Evolutionary conservation across 2,797 vertebrate genomes (phyloP).

Genomic region (Okamejei kenojei): DNA sequence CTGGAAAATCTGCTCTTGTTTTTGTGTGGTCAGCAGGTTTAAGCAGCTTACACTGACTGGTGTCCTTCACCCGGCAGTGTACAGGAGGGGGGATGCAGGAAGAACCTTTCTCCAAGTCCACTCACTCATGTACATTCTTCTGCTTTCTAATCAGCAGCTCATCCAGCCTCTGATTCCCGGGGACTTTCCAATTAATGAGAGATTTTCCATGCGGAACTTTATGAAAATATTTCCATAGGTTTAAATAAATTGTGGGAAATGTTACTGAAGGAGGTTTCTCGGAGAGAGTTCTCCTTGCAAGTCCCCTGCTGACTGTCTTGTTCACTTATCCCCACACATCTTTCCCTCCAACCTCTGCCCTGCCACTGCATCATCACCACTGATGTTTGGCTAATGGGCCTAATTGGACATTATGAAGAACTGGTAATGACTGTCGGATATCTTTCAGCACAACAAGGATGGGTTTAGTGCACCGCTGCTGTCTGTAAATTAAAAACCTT

Average conservation of each 20-base stretch:
- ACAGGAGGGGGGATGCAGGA: too few relatives aligned
- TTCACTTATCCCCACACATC: background rate
- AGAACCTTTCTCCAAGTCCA: background rate
- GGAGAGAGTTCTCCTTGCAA: background rate
- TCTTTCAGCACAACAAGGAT: slow-evolving; percentile 19
- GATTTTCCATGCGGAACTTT: background rate
- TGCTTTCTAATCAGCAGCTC: background rate
- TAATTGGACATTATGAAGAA: slow-evolving; percentile 23
- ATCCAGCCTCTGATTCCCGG: background rate
- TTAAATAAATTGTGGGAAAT: background rate
- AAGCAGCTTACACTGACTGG: background rate
- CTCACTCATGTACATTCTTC: background rate
- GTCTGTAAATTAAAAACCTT: slow-evolving; percentile 22
- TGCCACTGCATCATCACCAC: background rate
- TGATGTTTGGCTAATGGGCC: slow-evolving; percentile 16
- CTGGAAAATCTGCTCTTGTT: background rate
- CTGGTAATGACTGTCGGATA: background rate
- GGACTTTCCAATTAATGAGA: background rate
- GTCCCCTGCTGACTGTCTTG: background rate
- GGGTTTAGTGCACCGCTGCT: background rate
- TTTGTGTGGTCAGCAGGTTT: background rate
- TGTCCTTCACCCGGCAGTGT: background rate
- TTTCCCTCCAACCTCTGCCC: background rate
- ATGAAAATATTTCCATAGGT: background rate
- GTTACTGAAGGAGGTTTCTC: background rate